Conservation (phyloP, 2,113 vertebrate species). For the Hippocampus barbouri region DNA sequence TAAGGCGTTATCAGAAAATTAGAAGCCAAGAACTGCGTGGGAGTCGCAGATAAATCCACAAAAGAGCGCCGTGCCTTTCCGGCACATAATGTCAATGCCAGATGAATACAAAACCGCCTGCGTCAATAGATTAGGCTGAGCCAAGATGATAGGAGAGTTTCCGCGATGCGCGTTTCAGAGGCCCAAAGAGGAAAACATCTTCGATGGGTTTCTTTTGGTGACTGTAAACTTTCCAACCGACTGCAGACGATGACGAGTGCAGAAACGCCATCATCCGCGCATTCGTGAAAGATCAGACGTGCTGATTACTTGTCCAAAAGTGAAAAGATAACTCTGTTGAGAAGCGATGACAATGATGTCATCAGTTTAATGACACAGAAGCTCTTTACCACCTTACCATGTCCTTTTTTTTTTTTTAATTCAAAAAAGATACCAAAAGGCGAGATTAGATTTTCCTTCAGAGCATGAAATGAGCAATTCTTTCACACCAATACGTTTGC, state of each 20-base stretch:
- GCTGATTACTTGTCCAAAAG: conserved; percentile 47
- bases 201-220: conserved; percentile 24
- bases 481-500: neutral
- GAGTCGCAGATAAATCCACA: conserved; percentile 70
- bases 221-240: conserved; percentile 21
- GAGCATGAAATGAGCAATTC: conserved; percentile 10
- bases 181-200: neutral
- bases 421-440: neutral
- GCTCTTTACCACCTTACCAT: conserved; percentile 9
- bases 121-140: conserved; percentile 62
- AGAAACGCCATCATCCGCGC: conserved; percentile 24
- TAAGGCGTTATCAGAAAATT: conserved; percentile 77
- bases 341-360: conserved; percentile 14
- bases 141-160: conserved; percentile 44
- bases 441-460: conserved; percentile 4
- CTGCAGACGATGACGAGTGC: conserved; percentile 13
- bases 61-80: conserved; percentile 52
- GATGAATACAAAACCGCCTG: conserved; percentile 66
- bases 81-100: conserved; percentile 57
- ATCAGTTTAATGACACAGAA: conserved; percentile 18
- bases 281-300: conserved; percentile 25
- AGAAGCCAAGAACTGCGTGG: conserved; percentile 66
- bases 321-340: conserved; percentile 22
- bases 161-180: conserved; percentile 25
- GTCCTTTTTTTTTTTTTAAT: too few species aligned